Evolutionary conservation across 2,888 invertebrate genomes (phyloP), one percentile per base, ranked within the genome.

Genomic region (Drosophila subsilvestris): DNA sequence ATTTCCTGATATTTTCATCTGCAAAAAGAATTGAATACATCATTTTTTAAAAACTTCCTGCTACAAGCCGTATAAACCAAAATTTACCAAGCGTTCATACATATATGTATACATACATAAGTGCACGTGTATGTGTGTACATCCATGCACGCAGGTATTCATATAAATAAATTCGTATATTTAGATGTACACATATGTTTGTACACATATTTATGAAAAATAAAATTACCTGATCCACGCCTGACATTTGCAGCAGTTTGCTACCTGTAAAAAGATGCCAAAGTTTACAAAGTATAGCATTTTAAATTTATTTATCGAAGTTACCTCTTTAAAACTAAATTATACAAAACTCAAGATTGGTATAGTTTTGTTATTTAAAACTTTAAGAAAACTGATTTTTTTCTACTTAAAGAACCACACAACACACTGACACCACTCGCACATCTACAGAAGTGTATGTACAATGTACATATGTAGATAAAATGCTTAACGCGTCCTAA

Each of bases 181-280:
- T 53, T 54, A n/a, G 22, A 60, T 8, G n/a, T 29, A 48, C 20
- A 45, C 50, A 45, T 54, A 50, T 55, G 29, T 17, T 14, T 59
- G 58, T 53, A 74, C 61, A 63, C 67, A 63, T 74, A 71, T 69
- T 67, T 80, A 73, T 69, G 69, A 60, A 79, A 88, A 74, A 72
- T 81, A 75, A 69, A 73, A 87, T 93, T 96, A 96, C 96, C 96
- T 96, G 96, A 94, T 96, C 96, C 95, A 96, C 96, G 96, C 96
- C 96, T 95, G 96, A 96, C 96, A 96, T 96, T 95, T 95, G 95
- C 95, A 86, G 88, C 86, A 79, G 83, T 84, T 89, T 88, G 78
- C 83, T 73, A 62, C 73, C 82, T 90, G 80, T 63, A 81, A 82
- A 76, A 55, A 51, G 48, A 37, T 5, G 14, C 6, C 14, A 14